Percentiles rank a stretch among this genome's conserved stretches.
These are phyloP conservation scores for Drosophila yooni DNA, from an alignment of 2,888 invertebrate species.

Conservation along the genomic window DNA sequence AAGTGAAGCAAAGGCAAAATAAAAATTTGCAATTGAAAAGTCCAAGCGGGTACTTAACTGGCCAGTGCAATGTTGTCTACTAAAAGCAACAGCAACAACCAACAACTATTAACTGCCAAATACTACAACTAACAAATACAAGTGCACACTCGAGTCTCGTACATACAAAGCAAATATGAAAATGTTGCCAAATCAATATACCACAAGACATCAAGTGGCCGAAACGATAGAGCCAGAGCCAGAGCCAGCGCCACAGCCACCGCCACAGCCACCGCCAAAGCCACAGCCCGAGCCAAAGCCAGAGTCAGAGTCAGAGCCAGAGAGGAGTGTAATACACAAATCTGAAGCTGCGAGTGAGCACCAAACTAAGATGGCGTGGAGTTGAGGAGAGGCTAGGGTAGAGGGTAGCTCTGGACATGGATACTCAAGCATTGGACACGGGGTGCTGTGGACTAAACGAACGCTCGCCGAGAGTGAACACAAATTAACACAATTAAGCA, in stretches of 20 bases:
- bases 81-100: conserved; percentile 33
- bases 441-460: conserved; percentile 19
- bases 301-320: neutral
- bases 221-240: conserved; percentile 14
- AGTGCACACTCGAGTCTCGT: conserved; percentile 48
- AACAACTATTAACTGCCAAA: conserved; percentile 62
- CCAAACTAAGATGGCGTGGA: conserved; percentile 2
- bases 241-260: neutral
- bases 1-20: conserved; percentile 50
- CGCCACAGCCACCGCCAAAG: neutral
- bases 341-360: conserved; percentile 36
- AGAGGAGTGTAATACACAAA: conserved; percentile 36
- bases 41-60: conserved; percentile 53
- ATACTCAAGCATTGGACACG: conserved; percentile 34
- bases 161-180: conserved; percentile 71
- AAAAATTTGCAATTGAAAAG: conserved; percentile 72
- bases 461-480: conserved; percentile 55
- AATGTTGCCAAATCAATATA: conserved; percentile 77
- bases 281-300: neutral
- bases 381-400: conserved; percentile 4
- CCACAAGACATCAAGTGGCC: conserved; percentile 53
- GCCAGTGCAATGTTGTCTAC: conserved; percentile 59
- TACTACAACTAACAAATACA: conserved; percentile 58
- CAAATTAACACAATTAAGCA: conserved; percentile 72
- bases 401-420: conserved; percentile 42